Evolutionary conservation across 2,113 vertebrate genomes (phyloP), one percentile per base, ranked within the genome.

Genomic region (Tetraodon nigroviridis): DNA sequence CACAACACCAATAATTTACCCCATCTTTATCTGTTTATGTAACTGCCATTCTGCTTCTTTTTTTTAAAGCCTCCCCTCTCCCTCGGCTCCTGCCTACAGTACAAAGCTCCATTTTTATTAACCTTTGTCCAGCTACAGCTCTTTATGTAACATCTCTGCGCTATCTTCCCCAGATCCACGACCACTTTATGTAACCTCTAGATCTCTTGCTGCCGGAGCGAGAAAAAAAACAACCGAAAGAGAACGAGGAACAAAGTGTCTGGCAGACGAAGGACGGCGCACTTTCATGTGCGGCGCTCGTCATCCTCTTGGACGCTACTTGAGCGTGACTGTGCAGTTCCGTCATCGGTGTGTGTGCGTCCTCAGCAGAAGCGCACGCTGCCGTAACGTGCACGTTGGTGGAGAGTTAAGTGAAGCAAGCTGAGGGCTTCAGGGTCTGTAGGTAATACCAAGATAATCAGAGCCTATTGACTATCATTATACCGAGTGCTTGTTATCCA

Each of bases 1-100:
- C 58, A 42, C 75, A 72, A 74, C 70, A 71, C 81, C 69, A 80
- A 83, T 86, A 81, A 86, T 71, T 83, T 79, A 69, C 60, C 68
- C 68, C 78, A 72, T 82, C 80, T 80, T 84, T 76, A 89, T 89
- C 81, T 71, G 64, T 78, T 90, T 90, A 90, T 78, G 82, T 88
- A 90, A 90, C 67, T 69, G 51, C 66, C 72, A 78, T 84, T 85
- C 82, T 84, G 70, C 63, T 46, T 71, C 61, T 67, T 59, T 58
- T 69, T 50, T 59, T 41, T 20, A 45, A 47, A 53, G 69, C 73
- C 61, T 62, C 63, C 54, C 59, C 80, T 52, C 71, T 80, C 83
- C 58, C 55, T 20, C 69, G 67, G 62, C 78, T 67, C 46, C 72
- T 82, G 76, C 69, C 75, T 71, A 75, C 80, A 81, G 67, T 78